phyloP scores from a whole-genome alignment of 2,888 invertebrate genomes.

The Willowsia nigromaculata region DNA sequence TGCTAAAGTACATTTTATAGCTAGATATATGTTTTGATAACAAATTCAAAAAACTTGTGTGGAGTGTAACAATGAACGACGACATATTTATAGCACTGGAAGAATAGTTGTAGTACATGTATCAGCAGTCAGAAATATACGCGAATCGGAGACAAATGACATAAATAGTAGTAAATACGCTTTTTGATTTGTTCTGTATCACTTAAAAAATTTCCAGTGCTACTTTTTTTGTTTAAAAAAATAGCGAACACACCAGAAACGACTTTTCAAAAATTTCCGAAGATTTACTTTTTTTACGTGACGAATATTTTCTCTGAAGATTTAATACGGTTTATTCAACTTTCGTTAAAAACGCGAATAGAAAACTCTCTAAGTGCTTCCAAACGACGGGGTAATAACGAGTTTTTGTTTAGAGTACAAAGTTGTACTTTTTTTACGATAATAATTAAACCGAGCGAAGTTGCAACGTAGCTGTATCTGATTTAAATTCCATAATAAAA shows the following conservation, averaged over 20 bases:
- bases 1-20: slow-evolving; percentile 72
- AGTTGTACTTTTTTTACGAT: slow-evolving; percentile 64
- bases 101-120: slow-evolving; percentile 67
- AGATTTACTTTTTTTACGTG: slow-evolving; percentile 22
- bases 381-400: slow-evolving; percentile 59
- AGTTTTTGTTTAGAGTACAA: slow-evolving; percentile 59
- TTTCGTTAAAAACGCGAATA: slow-evolving; percentile 69
- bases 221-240: slow-evolving; percentile 57
- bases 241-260: slow-evolving; percentile 71
- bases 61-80: slow-evolving; percentile 68
- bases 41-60: slow-evolving; percentile 72
- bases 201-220: slow-evolving; percentile 74
- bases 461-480: slow-evolving; percentile 72
- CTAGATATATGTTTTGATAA: slow-evolving; percentile 71
- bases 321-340: slow-evolving; percentile 20
- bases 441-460: slow-evolving; percentile 69
- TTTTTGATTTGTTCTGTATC: slow-evolving; percentile 69
- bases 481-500: slow-evolving; percentile 64
- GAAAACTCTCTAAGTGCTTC: slow-evolving; percentile 58
- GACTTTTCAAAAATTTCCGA: slow-evolving; percentile 57
- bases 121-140: slow-evolving; percentile 68
- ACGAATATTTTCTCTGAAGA: slow-evolving; percentile 43
- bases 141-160: slow-evolving; percentile 74
- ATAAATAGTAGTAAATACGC: slow-evolving; percentile 54
- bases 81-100: slow-evolving; percentile 72